Evolutionary conservation across 2,888 invertebrate genomes (phyloP).

Genomic region (Nomada fucata): DNA sequence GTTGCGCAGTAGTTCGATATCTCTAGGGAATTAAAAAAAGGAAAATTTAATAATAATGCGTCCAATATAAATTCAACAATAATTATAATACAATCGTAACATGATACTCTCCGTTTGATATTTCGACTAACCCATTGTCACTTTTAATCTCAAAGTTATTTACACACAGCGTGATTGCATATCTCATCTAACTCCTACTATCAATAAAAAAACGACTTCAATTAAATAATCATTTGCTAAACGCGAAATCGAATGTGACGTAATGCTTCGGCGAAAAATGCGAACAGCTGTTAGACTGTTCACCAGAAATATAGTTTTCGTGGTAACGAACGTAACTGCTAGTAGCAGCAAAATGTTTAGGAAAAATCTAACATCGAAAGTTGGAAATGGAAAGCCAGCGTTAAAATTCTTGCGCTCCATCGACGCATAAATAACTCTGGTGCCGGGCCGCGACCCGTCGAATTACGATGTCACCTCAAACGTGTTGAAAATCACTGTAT

Average conservation of each 20-base stretch:
- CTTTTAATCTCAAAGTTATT: too few relatives aligned
- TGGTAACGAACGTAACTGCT: not conserved
- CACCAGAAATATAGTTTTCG: not conserved
- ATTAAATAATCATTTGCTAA: not conserved
- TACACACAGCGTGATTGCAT: too few relatives aligned
- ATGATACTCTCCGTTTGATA: too few relatives aligned
- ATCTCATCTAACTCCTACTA: too few relatives aligned
- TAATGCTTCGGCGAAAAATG: not conserved
- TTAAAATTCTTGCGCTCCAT: not conserved
- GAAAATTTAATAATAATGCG: too few relatives aligned
- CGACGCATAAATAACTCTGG: not conserved
- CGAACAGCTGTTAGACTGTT: not conserved
- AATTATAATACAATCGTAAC: too few relatives aligned
- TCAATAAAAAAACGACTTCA: too few relatives aligned
- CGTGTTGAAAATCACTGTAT: not conserved
- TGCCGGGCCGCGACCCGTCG: not conserved
- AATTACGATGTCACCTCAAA: not conserved
- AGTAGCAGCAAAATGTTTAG: too few relatives aligned
- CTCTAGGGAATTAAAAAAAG: too few relatives aligned
- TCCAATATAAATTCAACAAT: too few relatives aligned
- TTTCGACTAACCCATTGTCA: too few relatives aligned
- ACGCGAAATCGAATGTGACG: not conserved
- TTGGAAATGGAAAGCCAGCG: not conserved
- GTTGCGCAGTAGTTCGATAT: too few relatives aligned
- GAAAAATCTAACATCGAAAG: not conserved